A percentile compares a stretch with the other conserved stretches of the same genome.
These are phyloP conservation scores for Tuta absoluta DNA, from an alignment of 2,888 invertebrate genomes.

Conservation along the genomic window DNA sequence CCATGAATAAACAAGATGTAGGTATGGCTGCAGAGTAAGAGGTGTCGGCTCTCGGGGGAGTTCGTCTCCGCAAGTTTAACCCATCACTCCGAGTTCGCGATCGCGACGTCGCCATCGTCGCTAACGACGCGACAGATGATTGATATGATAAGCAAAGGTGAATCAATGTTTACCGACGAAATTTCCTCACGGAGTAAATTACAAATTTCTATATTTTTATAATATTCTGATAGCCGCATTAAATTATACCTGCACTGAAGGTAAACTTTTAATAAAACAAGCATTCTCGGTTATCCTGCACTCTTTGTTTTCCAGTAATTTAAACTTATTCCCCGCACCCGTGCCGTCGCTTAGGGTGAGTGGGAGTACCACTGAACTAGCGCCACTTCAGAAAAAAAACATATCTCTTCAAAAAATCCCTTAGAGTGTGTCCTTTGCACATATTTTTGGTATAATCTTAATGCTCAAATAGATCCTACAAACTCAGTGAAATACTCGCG, in stretches of 20 bases:
- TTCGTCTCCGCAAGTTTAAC: constrained; percentile 6
- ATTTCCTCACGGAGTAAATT: neutral
- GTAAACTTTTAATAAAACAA: constrained; percentile 57
- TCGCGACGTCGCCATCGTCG: constrained; percentile 8
- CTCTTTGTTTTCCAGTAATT: constrained; percentile 58
- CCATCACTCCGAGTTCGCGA: neutral
- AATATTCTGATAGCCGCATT: constrained; percentile 39
- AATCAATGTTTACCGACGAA: neutral
- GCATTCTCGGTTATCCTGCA: constrained; percentile 50
- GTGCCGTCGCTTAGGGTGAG: constrained; percentile 39
- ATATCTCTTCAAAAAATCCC: too few species aligned
- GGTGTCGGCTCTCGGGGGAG: constrained; percentile 14
- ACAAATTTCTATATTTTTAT: neutral
- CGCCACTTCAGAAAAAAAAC: too few species aligned
- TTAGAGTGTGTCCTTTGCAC: too few species aligned
- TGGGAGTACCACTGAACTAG: too few species aligned
- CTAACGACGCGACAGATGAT: constrained; percentile 18
- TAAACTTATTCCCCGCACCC: constrained; percentile 45
- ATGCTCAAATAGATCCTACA: too few species aligned
- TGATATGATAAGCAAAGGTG: constrained; percentile 5
- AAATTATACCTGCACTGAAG: constrained; percentile 47
- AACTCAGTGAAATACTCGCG: too few species aligned
- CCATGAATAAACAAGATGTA: constrained; percentile 63
- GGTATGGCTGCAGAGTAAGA: constrained; percentile 40
- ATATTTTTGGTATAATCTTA: too few species aligned